Evolutionary conservation across 2,113 vertebrate genomes (phyloP).

Genomic region (Engraulis encrasicolus): DNA sequence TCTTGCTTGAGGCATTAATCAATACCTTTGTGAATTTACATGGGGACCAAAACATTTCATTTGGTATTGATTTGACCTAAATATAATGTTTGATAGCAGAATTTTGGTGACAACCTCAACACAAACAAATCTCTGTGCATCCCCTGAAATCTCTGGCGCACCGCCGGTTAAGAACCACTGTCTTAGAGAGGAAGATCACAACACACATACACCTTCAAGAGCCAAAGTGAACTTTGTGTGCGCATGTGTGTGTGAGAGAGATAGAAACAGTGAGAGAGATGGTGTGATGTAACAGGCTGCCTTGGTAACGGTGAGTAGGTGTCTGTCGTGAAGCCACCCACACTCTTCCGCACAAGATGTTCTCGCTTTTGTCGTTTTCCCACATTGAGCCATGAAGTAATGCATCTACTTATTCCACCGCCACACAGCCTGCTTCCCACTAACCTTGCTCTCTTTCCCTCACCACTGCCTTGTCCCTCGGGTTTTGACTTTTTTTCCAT

Average conservation of each 20-base stretch:
- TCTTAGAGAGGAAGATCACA: too few relatives aligned
- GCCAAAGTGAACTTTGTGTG: too few relatives aligned
- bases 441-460: neutral
- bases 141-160: too few relatives aligned
- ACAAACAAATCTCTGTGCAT: too few relatives aligned
- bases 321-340: constrained; percentile 59
- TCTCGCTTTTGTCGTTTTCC: neutral
- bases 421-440: neutral
- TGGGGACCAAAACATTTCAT: too few relatives aligned
- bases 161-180: neutral
- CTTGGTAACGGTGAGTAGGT: constrained; percentile 65
- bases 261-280: too few relatives aligned
- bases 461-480: neutral
- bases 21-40: too few relatives aligned
- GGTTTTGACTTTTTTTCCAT: neutral
- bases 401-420: neutral
- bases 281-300: constrained; percentile 56
- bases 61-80: too few relatives aligned
- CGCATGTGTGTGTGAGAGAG: constrained; percentile 13
- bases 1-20: too few relatives aligned
- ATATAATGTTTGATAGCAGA: too few relatives aligned
- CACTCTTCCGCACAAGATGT: constrained; percentile 23
- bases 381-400: neutral
- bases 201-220: too few relatives aligned
- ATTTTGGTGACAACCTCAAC: too few relatives aligned